phyloP scores from a whole-genome alignment of 2,113 vertebrate genomes.

The Enhydra lutris region DNA sequence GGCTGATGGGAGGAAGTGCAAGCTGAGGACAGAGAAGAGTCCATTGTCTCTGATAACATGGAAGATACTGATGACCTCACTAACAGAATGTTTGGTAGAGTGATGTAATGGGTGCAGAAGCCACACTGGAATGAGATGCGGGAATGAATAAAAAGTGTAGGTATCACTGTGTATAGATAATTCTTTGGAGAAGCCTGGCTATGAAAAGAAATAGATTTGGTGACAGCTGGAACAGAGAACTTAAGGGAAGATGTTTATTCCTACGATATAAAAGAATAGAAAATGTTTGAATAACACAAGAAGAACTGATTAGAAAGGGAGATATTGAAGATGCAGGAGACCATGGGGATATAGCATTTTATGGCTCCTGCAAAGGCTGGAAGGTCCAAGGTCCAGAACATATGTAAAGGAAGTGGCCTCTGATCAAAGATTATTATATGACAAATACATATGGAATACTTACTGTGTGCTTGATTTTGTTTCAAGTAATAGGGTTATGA shows the following conservation, averaged over 20 bases:
- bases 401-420: not conserved
- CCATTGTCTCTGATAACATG: not conserved
- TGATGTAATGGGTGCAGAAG: not conserved
- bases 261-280: not conserved
- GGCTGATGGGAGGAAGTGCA: not conserved
- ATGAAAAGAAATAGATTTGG: not conserved
- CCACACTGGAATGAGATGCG: not conserved
- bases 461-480: slow-evolving; percentile 37
- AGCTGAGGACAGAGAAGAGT: not conserved
- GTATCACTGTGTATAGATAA: not conserved
- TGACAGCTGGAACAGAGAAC: not conserved
- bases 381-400: not conserved
- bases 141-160: not conserved
- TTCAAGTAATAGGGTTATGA: not conserved
- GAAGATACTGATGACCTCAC: not conserved
- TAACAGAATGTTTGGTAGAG: not conserved
- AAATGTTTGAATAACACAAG: not conserved
- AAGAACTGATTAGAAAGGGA: slow-evolving; percentile 6
- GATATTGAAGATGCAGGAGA: not conserved
- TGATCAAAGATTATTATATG: not conserved
- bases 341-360: not conserved
- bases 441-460: slow-evolving; percentile 5
- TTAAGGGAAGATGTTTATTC: not conserved
- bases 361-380: not conserved
- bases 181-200: not conserved